phyloP scores from a whole-genome alignment of 2,113 vertebrate genomes.

The Cochlearius cochlearius region DNA sequence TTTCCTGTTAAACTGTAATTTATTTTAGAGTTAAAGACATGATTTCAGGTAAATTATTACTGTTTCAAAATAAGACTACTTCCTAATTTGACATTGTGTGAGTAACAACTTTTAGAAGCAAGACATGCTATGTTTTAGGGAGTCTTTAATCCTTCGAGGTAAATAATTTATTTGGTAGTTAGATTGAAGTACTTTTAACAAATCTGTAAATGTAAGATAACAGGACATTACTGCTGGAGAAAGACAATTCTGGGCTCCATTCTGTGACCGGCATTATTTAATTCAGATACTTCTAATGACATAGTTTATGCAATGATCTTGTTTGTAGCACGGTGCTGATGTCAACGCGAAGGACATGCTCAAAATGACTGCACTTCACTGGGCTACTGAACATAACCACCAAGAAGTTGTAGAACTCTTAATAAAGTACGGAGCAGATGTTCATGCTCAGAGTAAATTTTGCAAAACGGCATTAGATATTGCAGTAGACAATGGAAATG shows the following conservation, averaged over 20 bases:
- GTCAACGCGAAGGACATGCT: slow-evolving; percentile 91
- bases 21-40: neutral
- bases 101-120: neutral
- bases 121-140: neutral
- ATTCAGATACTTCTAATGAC: neutral
- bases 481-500: slow-evolving; percentile 84
- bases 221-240: neutral
- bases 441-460: slow-evolving; percentile 89
- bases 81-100: neutral
- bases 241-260: neutral
- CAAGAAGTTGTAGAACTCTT: slow-evolving; percentile 86
- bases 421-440: slow-evolving; percentile 87
- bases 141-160: neutral
- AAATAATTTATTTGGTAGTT: neutral
- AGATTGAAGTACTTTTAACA: neutral
- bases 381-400: slow-evolving; percentile 86
- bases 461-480: slow-evolving; percentile 88
- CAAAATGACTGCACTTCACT: slow-evolving; percentile 90
- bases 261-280: neutral
- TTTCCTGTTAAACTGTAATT: neutral
- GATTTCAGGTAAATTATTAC: neutral
- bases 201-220: neutral
- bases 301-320: neutral
- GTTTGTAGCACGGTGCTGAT: slow-evolving; percentile 84
- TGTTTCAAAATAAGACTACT: neutral